Base-by-base conservation (phyloP, 2,113 vertebrate species). In the Scolopax mira region DNA sequence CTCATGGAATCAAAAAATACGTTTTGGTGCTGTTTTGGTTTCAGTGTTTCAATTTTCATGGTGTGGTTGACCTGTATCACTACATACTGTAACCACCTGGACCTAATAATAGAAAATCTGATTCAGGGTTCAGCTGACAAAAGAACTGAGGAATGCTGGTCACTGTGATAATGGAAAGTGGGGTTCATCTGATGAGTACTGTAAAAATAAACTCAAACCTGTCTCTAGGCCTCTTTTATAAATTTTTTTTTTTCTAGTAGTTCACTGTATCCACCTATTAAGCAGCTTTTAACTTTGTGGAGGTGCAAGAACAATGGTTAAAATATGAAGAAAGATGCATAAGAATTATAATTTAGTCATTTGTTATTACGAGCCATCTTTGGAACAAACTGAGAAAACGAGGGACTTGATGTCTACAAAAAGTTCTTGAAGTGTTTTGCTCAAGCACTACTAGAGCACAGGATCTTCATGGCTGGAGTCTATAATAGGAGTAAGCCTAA, bases 151-250 rank as follows among this genome's bases (percentile, higher is more conserved):
- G 8, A 57, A 21, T 70, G 35, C 14, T 19, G 52, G 39, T n/a
- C 17, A 41, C 6, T 72, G 33, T 35, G 52, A 33, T 55, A 33
- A 72, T 10, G 27, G 27, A 55, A 70, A 71, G 48, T 24, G 69
- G 27, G 28, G 88, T 41, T 46, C 41, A 35, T 44, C 25, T 66
- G 61, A 39, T 13, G 18, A 25, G 33, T 39, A 33, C 30, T 8
- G 10, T 49, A 11, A 62, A 62, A 74, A 48, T 51, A 35, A 84
- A n/a, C 12, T 70, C 0, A 0, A 5, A 12, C 44, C 19, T 79
- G 37, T 37, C 22, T 49, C 35, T 13, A 14, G 28, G 9, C 6
- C 12, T 21, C 19, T 23, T 70, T 54, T 41, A 12, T 23, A 19
- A 19, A 49, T 25, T 39, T 19, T 1, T 25, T 39, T 19, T 1